A percentile compares a stretch with the other conserved stretches of the same genome.
Conservation (phyloP, 2,888 invertebrate genomes). For the Lasioglossum calceatum region DNA sequence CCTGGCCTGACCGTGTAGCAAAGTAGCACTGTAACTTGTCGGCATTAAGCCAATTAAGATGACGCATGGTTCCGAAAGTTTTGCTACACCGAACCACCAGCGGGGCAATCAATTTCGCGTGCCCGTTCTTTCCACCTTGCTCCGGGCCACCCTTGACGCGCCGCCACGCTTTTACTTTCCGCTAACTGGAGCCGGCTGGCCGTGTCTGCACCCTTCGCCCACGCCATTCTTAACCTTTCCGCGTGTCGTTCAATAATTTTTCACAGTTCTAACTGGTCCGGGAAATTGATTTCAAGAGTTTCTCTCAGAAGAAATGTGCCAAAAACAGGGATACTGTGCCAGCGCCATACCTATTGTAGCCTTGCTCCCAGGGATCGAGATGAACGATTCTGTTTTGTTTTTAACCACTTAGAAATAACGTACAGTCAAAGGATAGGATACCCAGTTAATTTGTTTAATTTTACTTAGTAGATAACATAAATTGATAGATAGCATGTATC, state of each 20-base stretch:
- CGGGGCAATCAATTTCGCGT: slow-evolving; percentile 74
- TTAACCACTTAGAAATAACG: neutral
- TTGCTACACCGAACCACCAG: slow-evolving; percentile 57
- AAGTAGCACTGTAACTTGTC: slow-evolving; percentile 74
- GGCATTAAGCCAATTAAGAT: slow-evolving; percentile 81
- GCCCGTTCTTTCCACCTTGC: slow-evolving; percentile 39
- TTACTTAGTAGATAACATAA: too few species aligned
- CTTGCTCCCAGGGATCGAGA: too few species aligned
- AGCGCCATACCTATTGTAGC: neutral
- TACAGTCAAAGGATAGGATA: neutral
- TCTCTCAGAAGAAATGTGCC: neutral
- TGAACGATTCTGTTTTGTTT: neutral
- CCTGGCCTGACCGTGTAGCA: slow-evolving; percentile 48
- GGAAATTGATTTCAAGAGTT: slow-evolving; percentile 65
- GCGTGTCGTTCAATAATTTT: slow-evolving; percentile 62
- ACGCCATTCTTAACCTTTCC: slow-evolving; percentile 19
- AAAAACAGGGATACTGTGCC: neutral
- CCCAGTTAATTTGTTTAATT: too few species aligned
- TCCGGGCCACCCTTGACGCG: slow-evolving; percentile 4
- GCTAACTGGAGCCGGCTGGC: slow-evolving; percentile 18
- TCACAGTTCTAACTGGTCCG: slow-evolving; percentile 40
- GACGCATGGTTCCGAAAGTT: slow-evolving; percentile 79
- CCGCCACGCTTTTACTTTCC: slow-evolving; percentile 34
- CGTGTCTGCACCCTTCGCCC: slow-evolving; percentile 23
- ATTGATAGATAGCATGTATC: neutral